These are phyloP conservation scores for Embidobia sp. DNA, from an alignment of 2,888 invertebrate species.

Conservation along the genomic window DNA sequence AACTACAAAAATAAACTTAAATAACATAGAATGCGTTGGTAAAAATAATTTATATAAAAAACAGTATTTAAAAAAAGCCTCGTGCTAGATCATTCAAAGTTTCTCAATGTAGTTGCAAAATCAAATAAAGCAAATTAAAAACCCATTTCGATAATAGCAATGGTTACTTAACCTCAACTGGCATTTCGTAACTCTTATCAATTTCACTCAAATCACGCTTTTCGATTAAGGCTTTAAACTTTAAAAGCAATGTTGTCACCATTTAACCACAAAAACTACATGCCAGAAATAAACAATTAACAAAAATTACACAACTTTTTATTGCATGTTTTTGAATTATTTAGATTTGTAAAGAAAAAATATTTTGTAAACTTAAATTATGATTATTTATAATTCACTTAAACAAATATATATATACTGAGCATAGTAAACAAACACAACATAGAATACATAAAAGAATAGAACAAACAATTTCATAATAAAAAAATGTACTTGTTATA, in stretches of 20 bases:
- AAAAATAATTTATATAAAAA: no score
- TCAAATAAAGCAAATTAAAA: conserved; percentile 37
- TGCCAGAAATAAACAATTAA: not conserved
- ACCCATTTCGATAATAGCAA: conserved; percentile 25
- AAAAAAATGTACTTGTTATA: not conserved
- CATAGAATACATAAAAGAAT: no score
- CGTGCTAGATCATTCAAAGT: no score
- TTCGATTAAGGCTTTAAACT: not conserved
- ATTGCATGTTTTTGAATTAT: no score
- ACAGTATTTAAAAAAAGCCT: no score
- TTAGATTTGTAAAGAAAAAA: no score
- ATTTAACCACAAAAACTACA: conserved; percentile 9
- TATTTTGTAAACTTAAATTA: no score
- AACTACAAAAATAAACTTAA: not conserved
- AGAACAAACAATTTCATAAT: no score
- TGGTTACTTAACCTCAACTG: conserved; percentile 35
- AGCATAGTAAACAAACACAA: no score
- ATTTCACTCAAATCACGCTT: conserved; percentile 12
- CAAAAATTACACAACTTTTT: not conserved
- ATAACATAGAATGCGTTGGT: no score
- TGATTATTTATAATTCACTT: no score
- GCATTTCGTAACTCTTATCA: conserved; percentile 28
- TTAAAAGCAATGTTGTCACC: conserved; percentile 4
- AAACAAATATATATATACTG: no score
- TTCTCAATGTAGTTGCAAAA: conserved; percentile 34